Base-by-base conservation (phyloP, 2,113 vertebrate species). In the Myiopsitta monachus region DNA sequence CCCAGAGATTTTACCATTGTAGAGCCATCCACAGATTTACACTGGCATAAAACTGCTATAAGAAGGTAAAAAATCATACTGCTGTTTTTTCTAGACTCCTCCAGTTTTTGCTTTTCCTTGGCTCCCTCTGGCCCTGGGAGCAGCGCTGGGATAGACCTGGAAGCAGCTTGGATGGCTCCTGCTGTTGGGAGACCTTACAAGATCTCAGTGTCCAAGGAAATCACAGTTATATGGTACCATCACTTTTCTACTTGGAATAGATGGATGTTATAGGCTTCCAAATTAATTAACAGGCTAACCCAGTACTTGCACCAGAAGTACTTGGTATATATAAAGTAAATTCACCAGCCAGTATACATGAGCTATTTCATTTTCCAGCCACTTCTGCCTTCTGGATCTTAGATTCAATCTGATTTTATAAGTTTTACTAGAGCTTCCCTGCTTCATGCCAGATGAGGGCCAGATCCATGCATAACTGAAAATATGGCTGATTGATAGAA, bases 21-120 rank as follows among this genome's bases (percentile, higher is more conserved):
- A 11, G 21, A 84, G 26, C 10, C 36, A 43, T 2, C 30, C 1
- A 0, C 1, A 5, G 41, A 7, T 63, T 51, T 41, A 17, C 1
- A 1, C 18, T 46, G n/a, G 26, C 16, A 33, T 14, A 18, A 87
- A 74, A 43, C n/a, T n/a, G 41, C 39, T 33, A 31, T 21, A 70
- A 87, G 41, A 86, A 21, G 33, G 33, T 5, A 54, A 33, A 39
- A 94, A 78, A 69, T 44, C 59, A 17, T 36, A 7, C 4, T 2
- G 2, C 31, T 8, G 63, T 15, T 73, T 55, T 81, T 10, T 4
- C n/a, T 12, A 39, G 30, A 5, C 4, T 46, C 17, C 28, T 39
- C 27, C 2, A 2, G 33, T 14, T 88, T 87, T 23, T 72, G 41
- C 12, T 6, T 41, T 39, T 72, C 10, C 30, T 51, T 3, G 2